Conservation (phyloP, 1,140 invertebrate species). For the Halictus rubicundus region DNA sequence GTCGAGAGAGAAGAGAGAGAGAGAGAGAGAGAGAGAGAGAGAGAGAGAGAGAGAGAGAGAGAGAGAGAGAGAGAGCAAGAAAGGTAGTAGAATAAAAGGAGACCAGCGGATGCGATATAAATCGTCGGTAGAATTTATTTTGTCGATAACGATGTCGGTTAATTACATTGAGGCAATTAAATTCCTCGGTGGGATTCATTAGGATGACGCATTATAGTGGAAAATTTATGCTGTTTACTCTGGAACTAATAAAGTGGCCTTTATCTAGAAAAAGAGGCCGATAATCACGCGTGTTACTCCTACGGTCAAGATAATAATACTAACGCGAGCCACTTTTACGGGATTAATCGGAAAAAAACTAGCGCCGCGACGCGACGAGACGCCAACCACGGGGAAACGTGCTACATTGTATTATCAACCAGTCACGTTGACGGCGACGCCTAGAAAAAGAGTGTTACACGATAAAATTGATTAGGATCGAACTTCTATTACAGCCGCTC, state of each 20-base stretch:
- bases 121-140: background rate
- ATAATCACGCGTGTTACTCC: constrained; percentile 40
- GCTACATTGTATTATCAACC: constrained; percentile 31
- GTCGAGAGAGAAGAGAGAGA: too few relatives aligned
- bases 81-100: background rate
- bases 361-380: background rate
- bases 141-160: constrained; percentile 39
- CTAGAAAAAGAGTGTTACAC: too few relatives aligned
- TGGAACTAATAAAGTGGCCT: constrained; percentile 34
- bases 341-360: constrained; percentile 8
- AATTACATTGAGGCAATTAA: constrained; percentile 30
- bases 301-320: constrained; percentile 34
- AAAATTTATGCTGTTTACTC: constrained; percentile 54
- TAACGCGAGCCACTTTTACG: constrained; percentile 2
- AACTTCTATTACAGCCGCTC: too few relatives aligned
- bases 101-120: background rate
- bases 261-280: constrained; percentile 47
- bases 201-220: constrained; percentile 29
- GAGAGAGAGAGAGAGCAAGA: too few relatives aligned
- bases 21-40: too few relatives aligned
- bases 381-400: background rate
- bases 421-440: background rate
- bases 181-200: constrained; percentile 22
- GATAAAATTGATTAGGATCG: too few relatives aligned
- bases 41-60: too few relatives aligned